These are phyloP conservation scores for Tonatia bakeri DNA, from an alignment of 2,113 vertebrate species.

Conservation along the genomic window DNA sequence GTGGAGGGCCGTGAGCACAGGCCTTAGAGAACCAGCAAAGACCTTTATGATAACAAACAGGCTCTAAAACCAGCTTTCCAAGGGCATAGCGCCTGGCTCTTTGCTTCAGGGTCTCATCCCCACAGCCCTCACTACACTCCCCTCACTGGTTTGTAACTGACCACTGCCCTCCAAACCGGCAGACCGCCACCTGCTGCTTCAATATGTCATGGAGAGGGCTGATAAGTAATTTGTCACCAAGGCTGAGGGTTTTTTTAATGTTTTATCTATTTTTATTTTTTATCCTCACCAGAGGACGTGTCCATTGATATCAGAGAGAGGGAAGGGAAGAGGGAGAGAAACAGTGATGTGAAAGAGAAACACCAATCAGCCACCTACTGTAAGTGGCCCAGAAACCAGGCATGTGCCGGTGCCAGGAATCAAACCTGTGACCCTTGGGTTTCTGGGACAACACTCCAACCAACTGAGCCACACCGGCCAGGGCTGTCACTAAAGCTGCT, in stretches of 20 bases:
- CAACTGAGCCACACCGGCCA: too few species aligned
- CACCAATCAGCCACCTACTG: too few species aligned
- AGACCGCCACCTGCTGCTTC: background rate
- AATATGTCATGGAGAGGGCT: background rate
- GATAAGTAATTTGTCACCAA: constrained; percentile 32
- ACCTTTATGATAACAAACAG: background rate
- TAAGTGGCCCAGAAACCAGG: too few species aligned
- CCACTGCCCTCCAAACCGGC: background rate
- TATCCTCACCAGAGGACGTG: too few species aligned
- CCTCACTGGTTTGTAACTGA: constrained; percentile 29
- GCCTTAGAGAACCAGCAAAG: background rate
- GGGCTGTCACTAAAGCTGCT: background rate
- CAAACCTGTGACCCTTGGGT: too few species aligned
- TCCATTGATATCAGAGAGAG: too few species aligned
- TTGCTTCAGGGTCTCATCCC: background rate
- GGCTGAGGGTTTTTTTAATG: background rate
- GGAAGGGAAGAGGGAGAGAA: too few species aligned
- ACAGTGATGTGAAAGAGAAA: too few species aligned
- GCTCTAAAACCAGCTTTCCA: background rate
- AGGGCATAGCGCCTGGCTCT: background rate
- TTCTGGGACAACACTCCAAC: too few species aligned
- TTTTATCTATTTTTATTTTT: too few species aligned
- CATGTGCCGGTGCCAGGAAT: too few species aligned
- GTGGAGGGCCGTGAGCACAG: background rate
- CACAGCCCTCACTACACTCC: background rate